Conservation (phyloP, 2,888 invertebrate species). For the Quadriops clusia region DNA sequence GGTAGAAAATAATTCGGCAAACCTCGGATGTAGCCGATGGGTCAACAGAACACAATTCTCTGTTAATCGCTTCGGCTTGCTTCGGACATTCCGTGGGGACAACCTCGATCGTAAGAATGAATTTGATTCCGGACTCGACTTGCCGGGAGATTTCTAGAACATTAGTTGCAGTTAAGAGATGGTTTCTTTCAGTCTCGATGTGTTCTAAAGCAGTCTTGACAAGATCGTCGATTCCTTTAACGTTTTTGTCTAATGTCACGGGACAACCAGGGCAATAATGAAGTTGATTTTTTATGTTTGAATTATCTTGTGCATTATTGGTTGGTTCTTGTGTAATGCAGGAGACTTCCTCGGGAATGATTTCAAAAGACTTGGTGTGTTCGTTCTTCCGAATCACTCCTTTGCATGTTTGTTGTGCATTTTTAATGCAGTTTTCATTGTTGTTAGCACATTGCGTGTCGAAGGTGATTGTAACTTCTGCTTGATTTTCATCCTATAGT, state of each 20-base stretch:
- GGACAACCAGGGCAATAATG: slow-evolving; percentile 41
- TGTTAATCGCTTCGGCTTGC: slow-evolving; percentile 16
- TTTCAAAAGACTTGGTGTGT: too few species aligned
- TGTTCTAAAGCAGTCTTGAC: slow-evolving; percentile 41
- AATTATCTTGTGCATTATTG: too few species aligned
- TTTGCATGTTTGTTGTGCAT: too few species aligned
- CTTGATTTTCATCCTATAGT: too few species aligned
- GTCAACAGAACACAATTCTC: slow-evolving; percentile 27
- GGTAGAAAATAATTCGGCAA: slow-evolving; percentile 51
- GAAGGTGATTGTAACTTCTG: too few species aligned
- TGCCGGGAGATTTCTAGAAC: slow-evolving; percentile 44
- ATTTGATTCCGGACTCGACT: slow-evolving; percentile 50
- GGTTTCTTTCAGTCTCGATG: slow-evolving; percentile 28
- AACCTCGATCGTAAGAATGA: slow-evolving; percentile 42
- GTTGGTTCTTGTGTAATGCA: too few species aligned
- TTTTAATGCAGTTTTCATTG: too few species aligned
- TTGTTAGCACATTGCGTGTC: too few species aligned
- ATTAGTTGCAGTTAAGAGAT: slow-evolving; percentile 35
- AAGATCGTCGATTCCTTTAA: slow-evolving; percentile 40
- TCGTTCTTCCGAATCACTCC: too few species aligned
- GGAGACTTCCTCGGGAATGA: too few species aligned
- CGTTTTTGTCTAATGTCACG: slow-evolving; percentile 40
- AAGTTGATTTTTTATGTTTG: background rate
- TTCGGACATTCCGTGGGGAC: slow-evolving; percentile 39
- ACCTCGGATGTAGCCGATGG: slow-evolving; percentile 27